phyloP scores from a whole-genome alignment of 2,797 vertebrate species.

The Anabas testudineus region DNA sequence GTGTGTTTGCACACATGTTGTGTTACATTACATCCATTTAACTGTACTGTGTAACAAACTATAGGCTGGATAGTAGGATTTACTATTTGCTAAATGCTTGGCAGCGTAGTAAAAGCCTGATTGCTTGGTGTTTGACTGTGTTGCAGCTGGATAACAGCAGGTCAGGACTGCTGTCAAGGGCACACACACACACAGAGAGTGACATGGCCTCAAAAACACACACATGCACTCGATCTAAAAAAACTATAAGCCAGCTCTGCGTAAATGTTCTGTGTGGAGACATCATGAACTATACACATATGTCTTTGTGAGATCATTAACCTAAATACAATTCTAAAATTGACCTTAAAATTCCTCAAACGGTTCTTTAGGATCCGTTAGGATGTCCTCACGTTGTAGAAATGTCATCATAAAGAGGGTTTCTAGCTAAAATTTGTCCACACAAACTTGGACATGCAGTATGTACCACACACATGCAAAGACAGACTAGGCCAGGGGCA shows the following conservation, averaged over 20 bases:
- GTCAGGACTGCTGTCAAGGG: conserved; percentile 67
- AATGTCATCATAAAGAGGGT: neutral
- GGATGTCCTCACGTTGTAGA: no score
- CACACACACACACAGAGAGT: conserved; percentile 29
- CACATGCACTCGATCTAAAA: neutral
- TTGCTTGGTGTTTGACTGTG: conserved; percentile 57
- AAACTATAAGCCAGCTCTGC: conserved; percentile 61
- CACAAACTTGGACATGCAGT: neutral
- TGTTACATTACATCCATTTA: conserved; percentile 9
- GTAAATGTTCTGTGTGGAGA: conserved; percentile 28
- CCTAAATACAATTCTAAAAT: no score
- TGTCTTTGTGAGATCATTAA: no score
- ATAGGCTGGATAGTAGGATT: conserved; percentile 36
- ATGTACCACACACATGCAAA: conserved; percentile 38
- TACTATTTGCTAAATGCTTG: conserved; percentile 55
- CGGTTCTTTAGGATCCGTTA: no score
- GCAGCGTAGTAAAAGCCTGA: conserved; percentile 42
- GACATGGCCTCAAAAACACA: neutral
- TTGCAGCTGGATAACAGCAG: conserved; percentile 60
- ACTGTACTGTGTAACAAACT: conserved; percentile 23
- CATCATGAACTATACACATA: conserved; percentile 36
- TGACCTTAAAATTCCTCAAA: no score
- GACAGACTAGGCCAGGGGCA: conserved; percentile 65
- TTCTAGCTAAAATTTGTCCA: neutral
- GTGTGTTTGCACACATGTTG: conserved; percentile 1